phyloP scores from a whole-genome alignment of 2,888 invertebrate genomes.

The Amphipoea oculea region DNA sequence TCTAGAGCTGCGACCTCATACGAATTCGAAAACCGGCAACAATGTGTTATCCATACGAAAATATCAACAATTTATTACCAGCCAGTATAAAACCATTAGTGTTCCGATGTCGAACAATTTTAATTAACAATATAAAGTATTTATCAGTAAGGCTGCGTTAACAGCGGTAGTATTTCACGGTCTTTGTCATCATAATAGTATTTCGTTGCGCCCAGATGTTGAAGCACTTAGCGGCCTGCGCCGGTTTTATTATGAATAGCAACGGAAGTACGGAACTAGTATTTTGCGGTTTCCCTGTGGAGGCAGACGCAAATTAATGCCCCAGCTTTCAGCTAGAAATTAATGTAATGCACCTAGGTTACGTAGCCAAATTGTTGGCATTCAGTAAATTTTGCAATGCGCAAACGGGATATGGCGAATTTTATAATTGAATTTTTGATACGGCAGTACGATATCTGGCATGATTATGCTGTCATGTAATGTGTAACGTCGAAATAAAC shows the following conservation, averaged over 20 bases:
- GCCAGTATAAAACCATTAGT: slow-evolving; percentile 41
- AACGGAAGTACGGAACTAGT: slow-evolving; percentile 89
- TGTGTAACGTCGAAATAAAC: slow-evolving; percentile 21
- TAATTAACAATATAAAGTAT: slow-evolving; percentile 60
- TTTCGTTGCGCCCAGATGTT: slow-evolving; percentile 87
- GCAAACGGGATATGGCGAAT: slow-evolving; percentile 73
- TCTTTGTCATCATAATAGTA: slow-evolving; percentile 86
- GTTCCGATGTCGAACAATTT: slow-evolving; percentile 56
- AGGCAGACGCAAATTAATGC: slow-evolving; percentile 89
- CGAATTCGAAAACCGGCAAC: background rate
- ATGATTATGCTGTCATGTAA: slow-evolving; percentile 20
- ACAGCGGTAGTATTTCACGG: slow-evolving; percentile 70
- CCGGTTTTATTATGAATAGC: slow-evolving; percentile 90
- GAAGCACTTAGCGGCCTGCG: slow-evolving; percentile 88
- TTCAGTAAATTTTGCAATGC: slow-evolving; percentile 83
- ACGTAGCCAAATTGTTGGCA: slow-evolving; percentile 87
- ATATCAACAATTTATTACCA: slow-evolving; percentile 16
- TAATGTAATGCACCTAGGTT: slow-evolving; percentile 90
- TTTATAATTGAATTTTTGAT: slow-evolving; percentile 86
- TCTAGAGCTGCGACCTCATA: background rate
- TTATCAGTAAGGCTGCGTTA: slow-evolving; percentile 61
- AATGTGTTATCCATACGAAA: background rate
- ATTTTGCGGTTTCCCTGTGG: slow-evolving; percentile 88
- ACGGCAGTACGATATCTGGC: slow-evolving; percentile 44
- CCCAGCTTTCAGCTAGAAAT: slow-evolving; percentile 88